phyloP scores from a whole-genome alignment of 2,797 vertebrate genomes.

The Bufotes viridis region DNA sequence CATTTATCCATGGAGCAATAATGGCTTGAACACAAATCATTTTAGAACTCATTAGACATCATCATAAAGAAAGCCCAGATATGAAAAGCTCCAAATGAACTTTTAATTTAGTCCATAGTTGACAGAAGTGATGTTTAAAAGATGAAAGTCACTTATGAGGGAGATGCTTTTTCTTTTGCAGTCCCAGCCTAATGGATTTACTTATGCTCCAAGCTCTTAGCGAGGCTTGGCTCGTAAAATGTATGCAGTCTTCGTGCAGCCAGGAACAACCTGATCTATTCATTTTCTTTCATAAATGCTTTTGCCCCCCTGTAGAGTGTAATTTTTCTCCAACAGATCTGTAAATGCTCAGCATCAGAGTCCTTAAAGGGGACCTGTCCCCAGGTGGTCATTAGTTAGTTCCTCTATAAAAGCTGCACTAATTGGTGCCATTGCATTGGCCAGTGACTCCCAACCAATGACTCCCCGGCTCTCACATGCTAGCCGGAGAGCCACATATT shows the following conservation, averaged over 20 bases:
- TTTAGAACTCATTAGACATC: not conserved
- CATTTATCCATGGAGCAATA: not conserved
- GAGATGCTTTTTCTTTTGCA: not conserved
- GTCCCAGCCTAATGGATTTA: not conserved
- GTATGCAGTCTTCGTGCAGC: not conserved
- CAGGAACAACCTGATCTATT: conserved; percentile 4
- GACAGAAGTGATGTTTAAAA: not conserved
- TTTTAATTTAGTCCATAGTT: conserved; percentile 19
- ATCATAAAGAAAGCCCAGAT: not conserved
- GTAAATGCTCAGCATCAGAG: not conserved
- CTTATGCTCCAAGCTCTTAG: not conserved
- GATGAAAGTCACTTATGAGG: not conserved
- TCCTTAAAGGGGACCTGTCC: not conserved
- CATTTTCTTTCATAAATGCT: not conserved
- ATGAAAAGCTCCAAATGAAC: not conserved
- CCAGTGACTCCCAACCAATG: not conserved
- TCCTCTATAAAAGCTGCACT: not conserved
- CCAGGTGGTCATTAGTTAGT: not conserved
- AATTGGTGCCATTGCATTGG: not conserved
- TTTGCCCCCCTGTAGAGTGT: not conserved
- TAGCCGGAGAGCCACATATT: not conserved
- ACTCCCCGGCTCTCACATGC: not conserved
- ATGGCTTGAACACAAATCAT: not conserved
- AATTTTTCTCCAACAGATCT: not conserved
- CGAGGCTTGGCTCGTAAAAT: not conserved